phyloP scores from a whole-genome alignment of 2,113 vertebrate species.

The Uria lomvia region DNA sequence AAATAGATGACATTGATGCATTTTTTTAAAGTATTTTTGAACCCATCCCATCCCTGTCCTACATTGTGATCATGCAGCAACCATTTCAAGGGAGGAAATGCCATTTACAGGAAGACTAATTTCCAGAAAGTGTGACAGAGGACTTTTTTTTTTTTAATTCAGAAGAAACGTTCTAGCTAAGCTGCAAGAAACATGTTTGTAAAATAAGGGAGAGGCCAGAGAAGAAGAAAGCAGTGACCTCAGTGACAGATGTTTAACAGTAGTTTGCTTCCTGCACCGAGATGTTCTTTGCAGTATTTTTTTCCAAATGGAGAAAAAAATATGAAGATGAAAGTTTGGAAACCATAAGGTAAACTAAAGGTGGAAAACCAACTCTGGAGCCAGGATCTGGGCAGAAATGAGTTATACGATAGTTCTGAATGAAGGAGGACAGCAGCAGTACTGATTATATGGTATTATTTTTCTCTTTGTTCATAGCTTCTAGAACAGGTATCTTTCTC shows the following conservation, averaged over 20 bases:
- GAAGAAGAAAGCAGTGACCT: background rate
- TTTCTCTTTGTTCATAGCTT: background rate
- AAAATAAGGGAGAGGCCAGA: background rate
- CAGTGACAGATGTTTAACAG: background rate
- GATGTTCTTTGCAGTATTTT: background rate
- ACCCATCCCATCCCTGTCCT: background rate
- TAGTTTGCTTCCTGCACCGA: background rate
- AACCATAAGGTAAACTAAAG: background rate
- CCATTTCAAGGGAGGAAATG: background rate
- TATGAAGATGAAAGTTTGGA: background rate
- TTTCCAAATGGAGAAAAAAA: background rate
- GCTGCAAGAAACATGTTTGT: background rate
- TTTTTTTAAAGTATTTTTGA: background rate
- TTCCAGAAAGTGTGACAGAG: background rate
- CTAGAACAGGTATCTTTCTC: background rate
- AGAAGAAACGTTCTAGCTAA: background rate
- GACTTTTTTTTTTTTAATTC: background rate
- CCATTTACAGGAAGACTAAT: background rate
- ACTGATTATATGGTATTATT: background rate
- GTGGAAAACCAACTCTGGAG: background rate
- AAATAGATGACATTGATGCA: background rate
- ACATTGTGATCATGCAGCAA: background rate
- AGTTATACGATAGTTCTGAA: background rate
- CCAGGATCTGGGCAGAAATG: background rate
- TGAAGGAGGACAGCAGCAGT: background rate